Percentiles rank a stretch among this genome's conserved stretches.
Conservation (phyloP, 2,113 vertebrate species). For the Sinocyclocheilus anshuiensis region DNA sequence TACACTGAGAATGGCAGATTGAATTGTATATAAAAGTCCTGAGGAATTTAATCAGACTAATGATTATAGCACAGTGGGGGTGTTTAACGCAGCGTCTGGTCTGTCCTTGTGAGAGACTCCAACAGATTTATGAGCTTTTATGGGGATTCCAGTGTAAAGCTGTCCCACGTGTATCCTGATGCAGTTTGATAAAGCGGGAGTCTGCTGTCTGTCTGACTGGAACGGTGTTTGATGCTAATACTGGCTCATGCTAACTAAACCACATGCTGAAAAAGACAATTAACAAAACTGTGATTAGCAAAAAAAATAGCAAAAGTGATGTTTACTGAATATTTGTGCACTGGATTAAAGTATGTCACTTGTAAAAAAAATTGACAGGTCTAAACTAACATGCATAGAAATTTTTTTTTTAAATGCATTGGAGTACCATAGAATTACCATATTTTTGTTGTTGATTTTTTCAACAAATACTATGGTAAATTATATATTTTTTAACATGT, state of each 20-base stretch:
- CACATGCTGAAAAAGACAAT: not conserved
- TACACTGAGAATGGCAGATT: not conserved
- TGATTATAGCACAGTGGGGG: not conserved
- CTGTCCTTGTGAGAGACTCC: constrained; percentile 53
- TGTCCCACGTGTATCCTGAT: constrained; percentile 74
- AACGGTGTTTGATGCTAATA: not conserved
- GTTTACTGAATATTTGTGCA: not conserved
- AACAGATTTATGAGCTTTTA: constrained; percentile 77
- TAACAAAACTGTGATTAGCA: not conserved
- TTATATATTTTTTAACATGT: not conserved
- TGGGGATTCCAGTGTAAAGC: constrained; percentile 76
- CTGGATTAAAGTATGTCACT: not conserved
- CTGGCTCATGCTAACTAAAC: not conserved
- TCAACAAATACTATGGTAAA: not conserved
- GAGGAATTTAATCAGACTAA: not conserved
- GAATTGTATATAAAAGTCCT: not conserved
- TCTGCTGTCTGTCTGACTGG: not conserved
- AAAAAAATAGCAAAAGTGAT: not conserved
- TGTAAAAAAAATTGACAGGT: not conserved
- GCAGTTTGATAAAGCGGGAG: constrained; percentile 52
- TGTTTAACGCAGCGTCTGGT: constrained; percentile 22
- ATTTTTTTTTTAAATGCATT: not conserved
- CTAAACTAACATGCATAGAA: not conserved
- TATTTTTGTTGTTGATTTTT: not conserved
- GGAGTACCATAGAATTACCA: no score